Conservation (phyloP, 2,797 vertebrate species). For the Pseudomugil gertrudae region DNA sequence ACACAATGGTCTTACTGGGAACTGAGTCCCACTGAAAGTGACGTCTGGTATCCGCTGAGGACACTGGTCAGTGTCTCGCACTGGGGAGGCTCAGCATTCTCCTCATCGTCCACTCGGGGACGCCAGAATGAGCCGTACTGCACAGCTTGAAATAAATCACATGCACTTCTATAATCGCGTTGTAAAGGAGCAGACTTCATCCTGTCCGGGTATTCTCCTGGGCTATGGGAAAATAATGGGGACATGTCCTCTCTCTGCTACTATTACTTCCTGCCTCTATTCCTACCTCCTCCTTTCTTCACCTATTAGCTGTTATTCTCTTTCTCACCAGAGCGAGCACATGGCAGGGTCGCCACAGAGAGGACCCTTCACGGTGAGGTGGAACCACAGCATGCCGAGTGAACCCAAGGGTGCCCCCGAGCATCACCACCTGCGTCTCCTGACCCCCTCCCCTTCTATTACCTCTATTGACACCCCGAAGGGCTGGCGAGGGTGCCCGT, state of each 20-base stretch:
- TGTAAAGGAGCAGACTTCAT: conserved; percentile 65
- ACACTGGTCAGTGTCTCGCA: conserved; percentile 13
- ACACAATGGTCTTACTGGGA: not conserved
- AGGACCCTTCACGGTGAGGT: conserved; percentile 65
- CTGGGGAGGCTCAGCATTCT: not conserved
- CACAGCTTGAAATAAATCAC: conserved; percentile 62
- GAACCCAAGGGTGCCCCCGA: conserved; percentile 75
- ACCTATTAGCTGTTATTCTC: conserved; percentile 15
- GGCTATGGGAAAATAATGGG: conserved; percentile 49
- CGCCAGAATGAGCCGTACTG: conserved; percentile 44
- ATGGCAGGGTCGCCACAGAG: conserved; percentile 69
- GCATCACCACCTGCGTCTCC: conserved; percentile 82
- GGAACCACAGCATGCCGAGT: conserved; percentile 64
- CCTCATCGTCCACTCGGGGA: conserved; percentile 55
- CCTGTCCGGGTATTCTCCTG: conserved; percentile 68
- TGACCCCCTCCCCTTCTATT: conserved; percentile 32
- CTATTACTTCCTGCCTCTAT: conserved; percentile 35
- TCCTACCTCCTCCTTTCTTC: not conserved
- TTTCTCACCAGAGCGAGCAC: conserved; percentile 44
- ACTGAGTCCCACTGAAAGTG: not conserved
- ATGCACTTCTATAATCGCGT: conserved; percentile 69
- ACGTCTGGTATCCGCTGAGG: conserved; percentile 1
- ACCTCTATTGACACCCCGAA: conserved; percentile 54
- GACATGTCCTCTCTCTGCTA: conserved; percentile 68
- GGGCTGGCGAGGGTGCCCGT: conserved; percentile 68